These are phyloP conservation scores for Limnephilus auricula DNA, from an alignment of 2,888 invertebrate species.

Conservation along the genomic window DNA sequence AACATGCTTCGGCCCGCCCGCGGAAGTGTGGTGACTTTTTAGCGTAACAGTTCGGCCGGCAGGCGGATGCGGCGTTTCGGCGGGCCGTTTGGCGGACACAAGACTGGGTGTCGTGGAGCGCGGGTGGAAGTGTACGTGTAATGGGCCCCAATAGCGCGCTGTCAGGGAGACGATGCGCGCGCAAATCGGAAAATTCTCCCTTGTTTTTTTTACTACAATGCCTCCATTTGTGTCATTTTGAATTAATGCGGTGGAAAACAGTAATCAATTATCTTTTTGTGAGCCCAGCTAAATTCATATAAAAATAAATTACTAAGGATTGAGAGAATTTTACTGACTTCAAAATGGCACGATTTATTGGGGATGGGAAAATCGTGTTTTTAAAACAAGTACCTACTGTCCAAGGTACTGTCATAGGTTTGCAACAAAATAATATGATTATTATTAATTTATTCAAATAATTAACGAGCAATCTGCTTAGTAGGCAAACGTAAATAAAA, in stretches of 20 bases:
- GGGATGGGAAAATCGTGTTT: not conserved
- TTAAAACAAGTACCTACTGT: not conserved
- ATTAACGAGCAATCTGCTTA: not conserved
- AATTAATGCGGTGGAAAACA: not conserved
- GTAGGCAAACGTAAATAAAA: too few species aligned
- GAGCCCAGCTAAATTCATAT: not conserved
- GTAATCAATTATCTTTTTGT: not conserved
- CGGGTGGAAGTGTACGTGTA: too few species aligned
- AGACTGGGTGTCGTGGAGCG: too few species aligned
- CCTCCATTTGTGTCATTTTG: not conserved
- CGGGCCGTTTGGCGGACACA: too few species aligned
- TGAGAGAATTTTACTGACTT: not conserved
- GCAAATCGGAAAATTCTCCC: slow-evolving; percentile 32
- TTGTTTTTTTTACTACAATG: not conserved
- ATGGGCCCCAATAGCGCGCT: not conserved
- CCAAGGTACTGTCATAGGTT: not conserved
- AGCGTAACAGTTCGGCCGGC: too few species aligned
- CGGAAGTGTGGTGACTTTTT: too few species aligned
- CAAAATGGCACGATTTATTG: not conserved
- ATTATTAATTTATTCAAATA: not conserved
- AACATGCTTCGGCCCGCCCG: too few species aligned
- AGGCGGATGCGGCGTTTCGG: too few species aligned
- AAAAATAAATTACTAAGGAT: not conserved
- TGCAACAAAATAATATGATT: not conserved
- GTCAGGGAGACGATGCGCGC: slow-evolving; percentile 12